Evolutionary conservation across 2,888 invertebrate genomes (phyloP), one percentile per base, ranked within the genome.

Genomic region (Paralinhomoeus sp.): DNA sequence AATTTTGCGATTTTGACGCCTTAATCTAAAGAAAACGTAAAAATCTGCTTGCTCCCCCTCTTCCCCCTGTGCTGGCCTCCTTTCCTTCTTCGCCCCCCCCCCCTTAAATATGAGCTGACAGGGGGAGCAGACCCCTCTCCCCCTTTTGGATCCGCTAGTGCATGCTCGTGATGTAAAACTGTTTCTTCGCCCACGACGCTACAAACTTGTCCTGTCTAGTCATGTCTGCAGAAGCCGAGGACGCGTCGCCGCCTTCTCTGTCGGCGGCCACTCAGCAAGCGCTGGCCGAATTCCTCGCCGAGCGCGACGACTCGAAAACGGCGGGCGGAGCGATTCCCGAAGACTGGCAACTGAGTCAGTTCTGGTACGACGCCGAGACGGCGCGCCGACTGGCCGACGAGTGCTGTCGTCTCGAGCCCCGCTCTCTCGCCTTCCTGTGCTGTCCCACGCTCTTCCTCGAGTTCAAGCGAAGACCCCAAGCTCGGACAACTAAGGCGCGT

Each of bases 291-390:
- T 61, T 62, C 48, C 57, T 55, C 37, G 41, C 38, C 7, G 57
- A 57, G 42, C 53, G 53, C 42, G 41, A 40, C 13, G 43, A n/a
- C 2, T n/a, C 22, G 13, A 24, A 27, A 15, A 40, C 24, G 21
- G 33, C 37, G 20, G 20, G 22, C 9, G 34, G 35, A 24, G 47
- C 48, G 43, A 48, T 51, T 13, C 17, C 41, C 18, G 54, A 53
- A 43, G 48, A 62, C 27, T 54, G 52, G 87, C 84, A 91, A 81
- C 67, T 91, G 36, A 87, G 87, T 60, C 91, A 91, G 66, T 91
- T 93, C 68, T 93, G 91, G 91, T 93, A 93, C 59, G 76, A 79
- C 57, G 76, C 80, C 36, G 63, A 69, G 2, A 91, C 91, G 0
- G 76, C 80, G 37, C 67, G 72, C 24, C 63, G 63, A 1, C 64